Conservation (phyloP, 2,113 vertebrate species). For the Limanda limanda region DNA sequence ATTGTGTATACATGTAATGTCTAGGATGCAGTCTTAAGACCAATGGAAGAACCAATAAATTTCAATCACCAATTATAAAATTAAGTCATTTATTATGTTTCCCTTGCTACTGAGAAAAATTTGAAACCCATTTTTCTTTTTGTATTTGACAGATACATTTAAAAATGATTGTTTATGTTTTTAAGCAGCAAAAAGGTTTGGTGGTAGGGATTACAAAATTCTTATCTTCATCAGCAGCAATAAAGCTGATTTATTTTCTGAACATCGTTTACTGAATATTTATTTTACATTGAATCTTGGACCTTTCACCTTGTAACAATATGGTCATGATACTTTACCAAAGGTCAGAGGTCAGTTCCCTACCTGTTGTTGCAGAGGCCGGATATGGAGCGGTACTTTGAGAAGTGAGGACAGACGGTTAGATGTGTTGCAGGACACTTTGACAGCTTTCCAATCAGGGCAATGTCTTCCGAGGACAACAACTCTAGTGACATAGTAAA, state of each 20-base stretch:
- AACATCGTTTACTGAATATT: no score
- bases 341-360: not conserved
- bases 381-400: conserved; percentile 88
- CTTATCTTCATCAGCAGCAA: no score
- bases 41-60: no score
- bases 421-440: conserved; percentile 83
- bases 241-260: no score
- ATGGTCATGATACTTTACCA: not conserved
- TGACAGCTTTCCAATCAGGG: conserved; percentile 83
- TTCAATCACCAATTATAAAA: no score
- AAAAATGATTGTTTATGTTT: not conserved
- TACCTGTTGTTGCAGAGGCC: conserved; percentile 96
- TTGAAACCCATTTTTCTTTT: no score
- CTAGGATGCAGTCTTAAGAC: no score
- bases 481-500: conserved; percentile 71
- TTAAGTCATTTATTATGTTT: no score
- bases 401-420: conserved; percentile 77
- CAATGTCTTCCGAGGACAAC: conserved; percentile 79
- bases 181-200: not conserved
- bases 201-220: not conserved
- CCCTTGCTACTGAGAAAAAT: no score
- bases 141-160: not conserved
- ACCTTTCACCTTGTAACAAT: not conserved
- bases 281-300: no score
- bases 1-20: no score